Conservation (phyloP, 1,140 invertebrate species). For the Macrobrachium nipponense region DNA sequence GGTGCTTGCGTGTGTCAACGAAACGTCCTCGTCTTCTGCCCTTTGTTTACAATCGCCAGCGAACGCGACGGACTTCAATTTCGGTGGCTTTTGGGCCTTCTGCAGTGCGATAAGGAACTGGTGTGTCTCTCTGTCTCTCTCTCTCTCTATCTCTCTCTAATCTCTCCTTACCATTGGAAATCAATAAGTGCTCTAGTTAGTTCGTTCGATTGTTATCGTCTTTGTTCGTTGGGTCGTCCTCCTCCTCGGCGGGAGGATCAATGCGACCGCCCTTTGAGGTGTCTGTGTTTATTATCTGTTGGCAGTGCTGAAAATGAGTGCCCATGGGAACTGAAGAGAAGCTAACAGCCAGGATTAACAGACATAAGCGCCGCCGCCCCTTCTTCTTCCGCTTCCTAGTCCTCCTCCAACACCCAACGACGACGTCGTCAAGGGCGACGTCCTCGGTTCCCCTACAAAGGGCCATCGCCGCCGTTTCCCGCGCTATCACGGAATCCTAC, state of each 20-base stretch:
- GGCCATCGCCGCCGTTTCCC: background rate
- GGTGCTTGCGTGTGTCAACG: constrained; percentile 27
- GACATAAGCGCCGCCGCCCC: background rate
- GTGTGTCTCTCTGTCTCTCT: constrained; percentile 3
- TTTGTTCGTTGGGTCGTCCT: background rate
- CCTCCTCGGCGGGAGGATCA: too few relatives aligned
- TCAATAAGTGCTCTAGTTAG: background rate
- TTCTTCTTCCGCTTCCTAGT: background rate
- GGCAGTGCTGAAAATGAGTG: constrained; percentile 29
- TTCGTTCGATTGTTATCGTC: background rate
- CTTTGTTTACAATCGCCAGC: background rate
- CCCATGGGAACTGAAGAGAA: constrained; percentile 40
- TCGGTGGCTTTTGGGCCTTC: background rate
- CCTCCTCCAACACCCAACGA: background rate
- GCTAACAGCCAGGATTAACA: background rate
- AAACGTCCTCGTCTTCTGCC: background rate
- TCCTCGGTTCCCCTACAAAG: background rate
- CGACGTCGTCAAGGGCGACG: background rate
- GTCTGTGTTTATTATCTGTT: constrained; percentile 38
- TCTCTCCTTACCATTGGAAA: background rate
- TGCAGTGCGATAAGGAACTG: background rate
- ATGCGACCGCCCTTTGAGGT: too few relatives aligned
- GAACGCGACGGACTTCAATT: background rate
- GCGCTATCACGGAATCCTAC: background rate
- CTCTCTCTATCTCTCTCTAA: background rate